These are phyloP conservation scores for Cryptocephalus moraei DNA, from an alignment of 2,888 invertebrate genomes.

Conservation along the genomic window DNA sequence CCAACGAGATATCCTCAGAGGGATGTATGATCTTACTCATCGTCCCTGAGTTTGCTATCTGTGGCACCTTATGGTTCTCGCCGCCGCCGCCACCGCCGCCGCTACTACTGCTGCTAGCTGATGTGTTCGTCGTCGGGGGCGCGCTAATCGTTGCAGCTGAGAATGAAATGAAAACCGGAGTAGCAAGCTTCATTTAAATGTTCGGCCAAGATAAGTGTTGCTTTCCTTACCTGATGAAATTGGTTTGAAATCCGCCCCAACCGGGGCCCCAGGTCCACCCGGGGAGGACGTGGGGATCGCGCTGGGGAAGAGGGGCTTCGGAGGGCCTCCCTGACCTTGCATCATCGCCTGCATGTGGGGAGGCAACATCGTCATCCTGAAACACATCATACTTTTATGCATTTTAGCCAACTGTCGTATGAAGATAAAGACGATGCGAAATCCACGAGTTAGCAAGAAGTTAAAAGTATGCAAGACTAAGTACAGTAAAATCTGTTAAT, in stretches of 20 bases:
- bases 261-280: constrained; percentile 37
- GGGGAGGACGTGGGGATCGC: constrained; percentile 54
- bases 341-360: constrained; percentile 41
- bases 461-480: too few species aligned
- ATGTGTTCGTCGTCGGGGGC: constrained; percentile 49
- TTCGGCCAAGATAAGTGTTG: neutral
- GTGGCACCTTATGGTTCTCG: constrained; percentile 34
- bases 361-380: constrained; percentile 47
- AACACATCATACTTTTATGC: constrained; percentile 10
- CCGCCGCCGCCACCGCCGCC: constrained; percentile 8
- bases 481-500: too few species aligned
- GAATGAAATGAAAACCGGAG: neutral
- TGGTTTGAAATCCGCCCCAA: constrained; percentile 52
- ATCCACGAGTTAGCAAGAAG: too few species aligned
- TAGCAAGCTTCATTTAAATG: neutral
- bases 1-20: constrained; percentile 83
- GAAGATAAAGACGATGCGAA: too few species aligned
- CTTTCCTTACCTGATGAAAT: constrained; percentile 46
- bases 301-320: constrained; percentile 75
- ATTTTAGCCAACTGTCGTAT: too few species aligned
- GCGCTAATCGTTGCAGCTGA: constrained; percentile 68
- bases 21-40: constrained; percentile 89
- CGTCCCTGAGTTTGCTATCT: constrained; percentile 70
- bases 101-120: constrained; percentile 25
- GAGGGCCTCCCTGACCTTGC: constrained; percentile 44